Base-by-base conservation (phyloP, 1,140 invertebrate genomes). In the Anastrepha ludens region DNA sequence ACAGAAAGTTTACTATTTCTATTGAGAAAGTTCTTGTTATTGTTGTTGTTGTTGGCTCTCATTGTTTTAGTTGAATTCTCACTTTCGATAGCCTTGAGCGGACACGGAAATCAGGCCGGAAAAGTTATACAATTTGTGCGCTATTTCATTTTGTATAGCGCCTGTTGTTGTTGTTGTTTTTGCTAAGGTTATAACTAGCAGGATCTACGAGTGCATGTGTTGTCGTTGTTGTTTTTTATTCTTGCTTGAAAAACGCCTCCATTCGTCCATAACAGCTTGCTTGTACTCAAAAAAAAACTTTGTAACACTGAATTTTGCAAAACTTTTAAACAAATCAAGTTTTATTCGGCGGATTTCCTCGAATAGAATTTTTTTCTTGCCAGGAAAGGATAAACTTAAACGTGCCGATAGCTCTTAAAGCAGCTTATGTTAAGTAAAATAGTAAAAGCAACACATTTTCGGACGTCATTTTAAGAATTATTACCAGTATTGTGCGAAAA, bases 101-200 rank as follows among this genome's bases (percentile, higher is more conserved):
- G 67, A 74, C 67, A 44, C 15, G 67, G 67, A 74, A 74, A 74
- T 74, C 67, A 74, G 67, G 41, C 41, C 67, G 67, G 44, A 47
- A 74, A 74, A 74, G 39, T 74, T 74, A 74, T 74, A 74, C 67
- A 74, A 74, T 74, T 74, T 74, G 67, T 74, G 67, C 67, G 39
- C 39, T 74, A 44, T 74, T 44, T 41, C 67, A 41, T 74, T 74
- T 47, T 44, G 67, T 74, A 17, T 17, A 11, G 13, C 9, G 41
- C 67, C 15, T 74, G 67, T 13, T 74, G 67, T 47, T 44, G 2
- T 74, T 65, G 20, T 13, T 74, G 15, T 44, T 74, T 9, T 44
- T 74, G 9, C n/a, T 47, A 44, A 0, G 60, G n/a, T n/a, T n/a
- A 15, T n/a, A 17, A 62, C 60, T 55, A 47, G 41, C 3, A 55